Evolutionary conservation across 2,888 invertebrate species (phyloP).

Genomic region (Trichopoda pennipes): DNA sequence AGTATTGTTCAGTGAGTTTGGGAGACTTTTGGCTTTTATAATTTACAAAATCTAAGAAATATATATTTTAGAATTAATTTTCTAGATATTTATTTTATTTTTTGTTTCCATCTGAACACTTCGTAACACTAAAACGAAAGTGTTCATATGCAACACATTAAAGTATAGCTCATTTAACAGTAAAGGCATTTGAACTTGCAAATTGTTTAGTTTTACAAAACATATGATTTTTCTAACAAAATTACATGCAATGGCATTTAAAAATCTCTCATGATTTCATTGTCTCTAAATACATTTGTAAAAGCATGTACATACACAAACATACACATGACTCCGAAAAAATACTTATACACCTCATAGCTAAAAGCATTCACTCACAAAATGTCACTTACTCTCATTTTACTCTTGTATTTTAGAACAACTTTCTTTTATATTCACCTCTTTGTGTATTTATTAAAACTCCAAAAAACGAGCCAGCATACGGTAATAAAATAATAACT

Average conservation of each 20-base stretch:
- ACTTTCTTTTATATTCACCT: constrained; percentile 71
- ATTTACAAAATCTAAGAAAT: no score
- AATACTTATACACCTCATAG: constrained; percentile 12
- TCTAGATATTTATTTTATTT: no score
- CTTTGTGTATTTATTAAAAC: constrained; percentile 60
- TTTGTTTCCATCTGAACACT: no score
- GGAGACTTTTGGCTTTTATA: no score
- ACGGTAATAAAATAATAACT: constrained; percentile 69
- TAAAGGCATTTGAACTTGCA: constrained; percentile 30
- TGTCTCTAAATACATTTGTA: constrained; percentile 71
- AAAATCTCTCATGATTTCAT: constrained; percentile 19
- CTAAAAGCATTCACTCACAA: background rate
- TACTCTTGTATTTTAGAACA: background rate
- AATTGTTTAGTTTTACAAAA: constrained; percentile 72
- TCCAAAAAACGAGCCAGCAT: constrained; percentile 39
- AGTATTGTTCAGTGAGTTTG: no score
- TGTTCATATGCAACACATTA: background rate
- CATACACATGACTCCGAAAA: constrained; percentile 46
- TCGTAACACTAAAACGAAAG: background rate
- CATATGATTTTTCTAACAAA: constrained; percentile 70
- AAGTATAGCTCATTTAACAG: background rate
- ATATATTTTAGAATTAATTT: no score
- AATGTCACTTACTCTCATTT: constrained; percentile 3
- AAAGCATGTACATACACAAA: constrained; percentile 17
- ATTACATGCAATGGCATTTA: constrained; percentile 53